phyloP scores from a whole-genome alignment of 1,140 invertebrate species.

The Temnothorax longispinosus region DNA sequence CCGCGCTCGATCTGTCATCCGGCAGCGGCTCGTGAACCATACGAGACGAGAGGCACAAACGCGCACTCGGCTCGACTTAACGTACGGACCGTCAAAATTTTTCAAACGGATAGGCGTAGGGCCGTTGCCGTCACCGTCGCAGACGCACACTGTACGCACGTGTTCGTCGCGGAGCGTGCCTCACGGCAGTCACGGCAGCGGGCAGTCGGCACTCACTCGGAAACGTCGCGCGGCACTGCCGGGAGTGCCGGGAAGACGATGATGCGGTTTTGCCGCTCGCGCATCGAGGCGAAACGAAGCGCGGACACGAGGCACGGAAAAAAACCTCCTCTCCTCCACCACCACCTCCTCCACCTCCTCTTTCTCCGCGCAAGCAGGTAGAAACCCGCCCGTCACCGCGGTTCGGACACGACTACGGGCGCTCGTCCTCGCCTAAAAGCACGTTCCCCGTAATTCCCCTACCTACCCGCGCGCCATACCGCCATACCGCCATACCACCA shows the following conservation, averaged over 20 bases:
- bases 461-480: neutral
- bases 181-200: neutral
- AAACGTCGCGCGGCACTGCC: neutral
- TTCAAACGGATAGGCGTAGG: too few relatives aligned
- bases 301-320: neutral
- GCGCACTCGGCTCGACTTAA: neutral
- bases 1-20: conserved; percentile 4
- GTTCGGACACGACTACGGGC: conserved; percentile 72
- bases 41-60: too few relatives aligned
- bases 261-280: conserved; percentile 10
- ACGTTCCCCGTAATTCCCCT: conserved; percentile 72
- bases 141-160: conserved; percentile 41
- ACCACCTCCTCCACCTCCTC: neutral
- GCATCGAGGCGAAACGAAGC: neutral
- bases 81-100: conserved; percentile 9
- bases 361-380: neutral
- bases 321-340: conserved; percentile 28
- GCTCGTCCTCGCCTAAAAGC: conserved; percentile 73
- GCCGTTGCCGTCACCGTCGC: neutral
- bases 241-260: neutral
- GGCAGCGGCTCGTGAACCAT: neutral
- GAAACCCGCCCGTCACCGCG: conserved; percentile 39
- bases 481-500: neutral
- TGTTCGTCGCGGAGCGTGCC: conserved; percentile 27
- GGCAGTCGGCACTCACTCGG: neutral